These are phyloP conservation scores for Struthio camelus DNA, from an alignment of 2,113 vertebrate species.

Conservation along the genomic window DNA sequence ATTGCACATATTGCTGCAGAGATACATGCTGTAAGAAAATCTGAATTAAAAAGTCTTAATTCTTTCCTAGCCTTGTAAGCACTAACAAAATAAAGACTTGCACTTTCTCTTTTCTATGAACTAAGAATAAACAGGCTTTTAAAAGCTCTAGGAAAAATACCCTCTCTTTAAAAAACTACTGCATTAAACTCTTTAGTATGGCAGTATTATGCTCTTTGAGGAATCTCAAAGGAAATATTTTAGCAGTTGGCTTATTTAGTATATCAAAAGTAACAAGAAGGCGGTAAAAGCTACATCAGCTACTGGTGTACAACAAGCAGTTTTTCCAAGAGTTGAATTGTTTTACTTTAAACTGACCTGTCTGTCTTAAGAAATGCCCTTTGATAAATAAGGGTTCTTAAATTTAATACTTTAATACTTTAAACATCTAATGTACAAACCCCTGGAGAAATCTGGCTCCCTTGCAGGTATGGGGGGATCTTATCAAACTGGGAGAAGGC, in stretches of 20 bases:
- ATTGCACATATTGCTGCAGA: not conserved
- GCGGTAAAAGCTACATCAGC: not conserved
- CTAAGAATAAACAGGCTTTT: not conserved
- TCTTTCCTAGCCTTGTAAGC: not conserved
- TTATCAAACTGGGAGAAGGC: fast-evolving
- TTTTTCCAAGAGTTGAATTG: not conserved
- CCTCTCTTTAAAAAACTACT: not conserved
- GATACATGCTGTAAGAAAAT: not conserved
- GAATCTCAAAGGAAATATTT: not conserved
- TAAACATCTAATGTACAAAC: not conserved
- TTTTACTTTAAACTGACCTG: not conserved
- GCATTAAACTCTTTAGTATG: not conserved
- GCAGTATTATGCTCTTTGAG: not conserved
- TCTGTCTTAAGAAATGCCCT: not conserved
- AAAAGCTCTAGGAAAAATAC: not conserved
- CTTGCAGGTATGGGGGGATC: not conserved
- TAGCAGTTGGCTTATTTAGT: not conserved
- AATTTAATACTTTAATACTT: not conserved
- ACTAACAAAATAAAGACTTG: not conserved
- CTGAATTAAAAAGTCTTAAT: not conserved
- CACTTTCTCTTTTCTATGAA: not conserved
- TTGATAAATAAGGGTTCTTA: not conserved
- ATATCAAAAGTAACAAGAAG: not conserved
- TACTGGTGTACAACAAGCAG: not conserved
- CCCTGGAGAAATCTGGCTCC: not conserved